These are phyloP conservation scores for Protobothrops mucrosquamatus DNA, from an alignment of 2,113 vertebrate species.

Conservation along the genomic window DNA sequence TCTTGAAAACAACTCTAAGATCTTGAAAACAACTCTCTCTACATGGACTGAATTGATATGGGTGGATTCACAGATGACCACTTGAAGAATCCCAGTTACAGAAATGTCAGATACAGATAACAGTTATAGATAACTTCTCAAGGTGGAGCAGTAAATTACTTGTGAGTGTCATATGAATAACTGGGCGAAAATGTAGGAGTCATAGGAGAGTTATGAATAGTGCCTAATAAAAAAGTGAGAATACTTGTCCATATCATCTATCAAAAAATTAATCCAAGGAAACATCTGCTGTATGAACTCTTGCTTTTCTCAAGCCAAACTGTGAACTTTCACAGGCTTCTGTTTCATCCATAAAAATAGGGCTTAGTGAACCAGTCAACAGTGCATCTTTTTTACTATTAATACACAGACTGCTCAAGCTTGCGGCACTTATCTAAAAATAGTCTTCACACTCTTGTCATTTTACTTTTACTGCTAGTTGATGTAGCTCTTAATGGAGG, in stretches of 20 bases:
- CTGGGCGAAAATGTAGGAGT: neutral
- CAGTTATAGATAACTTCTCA: neutral
- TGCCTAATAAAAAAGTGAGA: neutral
- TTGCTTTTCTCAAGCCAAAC: constrained; percentile 33
- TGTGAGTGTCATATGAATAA: neutral
- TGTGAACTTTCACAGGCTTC: neutral
- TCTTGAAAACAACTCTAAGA: neutral
- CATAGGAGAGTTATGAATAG: neutral
- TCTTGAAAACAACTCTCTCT: neutral
- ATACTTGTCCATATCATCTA: neutral
- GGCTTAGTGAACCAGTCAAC: constrained; percentile 45
- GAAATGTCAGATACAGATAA: neutral
- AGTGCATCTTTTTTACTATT: constrained; percentile 48
- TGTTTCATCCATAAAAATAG: constrained; percentile 53
- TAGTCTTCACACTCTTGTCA: constrained; percentile 47
- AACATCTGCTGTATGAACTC: neutral
- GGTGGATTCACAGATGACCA: neutral
- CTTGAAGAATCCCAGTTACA: neutral
- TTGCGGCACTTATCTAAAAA: constrained; percentile 59
- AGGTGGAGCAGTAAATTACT: neutral
- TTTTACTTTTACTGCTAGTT: constrained; percentile 55
- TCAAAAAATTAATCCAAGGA: neutral
- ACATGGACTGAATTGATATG: neutral
- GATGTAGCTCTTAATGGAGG: constrained; percentile 46
- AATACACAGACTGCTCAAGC: constrained; percentile 42